These are phyloP conservation scores for Turdus rufiventris DNA, from an alignment of 2,113 vertebrate species.

Conservation along the genomic window DNA sequence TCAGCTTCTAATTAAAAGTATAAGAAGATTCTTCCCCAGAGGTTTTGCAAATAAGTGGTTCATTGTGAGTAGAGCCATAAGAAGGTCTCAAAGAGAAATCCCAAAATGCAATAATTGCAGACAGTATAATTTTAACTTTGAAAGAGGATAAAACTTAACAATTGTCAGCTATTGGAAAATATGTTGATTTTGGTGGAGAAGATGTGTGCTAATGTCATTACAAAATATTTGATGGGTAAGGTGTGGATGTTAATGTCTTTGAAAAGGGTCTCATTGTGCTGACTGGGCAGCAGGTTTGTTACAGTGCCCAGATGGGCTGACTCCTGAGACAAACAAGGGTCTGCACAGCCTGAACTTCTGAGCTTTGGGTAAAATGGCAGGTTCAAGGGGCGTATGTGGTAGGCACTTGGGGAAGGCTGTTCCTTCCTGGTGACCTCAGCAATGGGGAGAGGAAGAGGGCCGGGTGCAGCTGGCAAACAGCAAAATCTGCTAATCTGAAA, in stretches of 20 bases:
- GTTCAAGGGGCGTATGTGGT: background rate
- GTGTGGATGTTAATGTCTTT: fast-evolving
- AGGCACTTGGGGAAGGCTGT: background rate
- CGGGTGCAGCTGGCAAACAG: fast-evolving
- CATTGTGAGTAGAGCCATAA: background rate
- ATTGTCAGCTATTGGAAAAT: background rate
- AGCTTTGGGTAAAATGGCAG: background rate
- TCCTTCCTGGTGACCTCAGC: background rate
- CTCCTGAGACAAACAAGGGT: background rate
- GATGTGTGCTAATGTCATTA: background rate
- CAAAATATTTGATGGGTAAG: background rate
- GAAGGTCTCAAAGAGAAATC: background rate
- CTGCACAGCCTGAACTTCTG: background rate
- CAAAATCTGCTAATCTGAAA: background rate
- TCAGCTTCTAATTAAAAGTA: background rate
- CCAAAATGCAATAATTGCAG: background rate
- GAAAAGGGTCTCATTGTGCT: no score
- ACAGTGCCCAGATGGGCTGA: background rate
- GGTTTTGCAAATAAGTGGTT: background rate
- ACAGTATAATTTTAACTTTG: background rate
- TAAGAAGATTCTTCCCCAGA: background rate
- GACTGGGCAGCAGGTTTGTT: background rate
- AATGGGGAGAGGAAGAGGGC: background rate
- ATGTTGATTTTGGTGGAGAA: background rate
- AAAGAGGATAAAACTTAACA: background rate